Evolutionary conservation across 1,140 invertebrate genomes (phyloP), one percentile per base, ranked within the genome.

Genomic region (Delia radicum): DNA sequence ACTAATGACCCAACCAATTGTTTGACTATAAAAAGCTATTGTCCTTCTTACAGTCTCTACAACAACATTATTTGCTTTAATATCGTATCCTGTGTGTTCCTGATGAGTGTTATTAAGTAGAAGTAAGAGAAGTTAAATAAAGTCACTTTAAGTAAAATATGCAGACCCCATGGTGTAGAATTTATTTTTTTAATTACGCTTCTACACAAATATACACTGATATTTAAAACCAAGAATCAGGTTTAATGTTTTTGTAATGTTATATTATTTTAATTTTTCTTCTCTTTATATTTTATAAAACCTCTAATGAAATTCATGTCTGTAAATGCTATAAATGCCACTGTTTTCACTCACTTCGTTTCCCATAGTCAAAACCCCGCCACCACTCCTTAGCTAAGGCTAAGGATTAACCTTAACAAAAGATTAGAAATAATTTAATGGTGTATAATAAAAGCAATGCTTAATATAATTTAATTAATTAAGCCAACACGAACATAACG

Each of bases 391-490:
- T 31, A 18, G n/a, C 29, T 33, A n/a, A n/a, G 65, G 65, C 65
- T 69, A 24, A 37, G 31, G 65, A 69, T 69, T 69, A 69, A 69
- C 65, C 65, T 69, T 69, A 69, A 69, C 65, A 33, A 24, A 69
- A 33, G 65, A 69, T 69, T 69, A 69, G 65, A 24, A 69, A 69
- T 69, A 69, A 69, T 69, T 69, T 69, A 69, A 69, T 69, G 65
- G 65, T 13, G 65, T n/a, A 69, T 69, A 69, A 69, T 69, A 69
- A 69, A 69, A 69, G 29, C 65, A 29, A 55, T 73, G 37, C 48
- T 73, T 73, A 73, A 73, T 73, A 55, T 74, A 74, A 74, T 74
- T 74, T 74, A 74, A 74, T 74, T 74, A 74, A 74, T 74, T 74
- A 74, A 29, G 55, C 28, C 48, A 33, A 61, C 73, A 21, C 48